A percentile compares a stretch with the other conserved stretches of the same genome.
Evolutionary conservation across 2,113 vertebrate genomes (phyloP).

Genomic region (Balaenoptera acutorostrata): DNA sequence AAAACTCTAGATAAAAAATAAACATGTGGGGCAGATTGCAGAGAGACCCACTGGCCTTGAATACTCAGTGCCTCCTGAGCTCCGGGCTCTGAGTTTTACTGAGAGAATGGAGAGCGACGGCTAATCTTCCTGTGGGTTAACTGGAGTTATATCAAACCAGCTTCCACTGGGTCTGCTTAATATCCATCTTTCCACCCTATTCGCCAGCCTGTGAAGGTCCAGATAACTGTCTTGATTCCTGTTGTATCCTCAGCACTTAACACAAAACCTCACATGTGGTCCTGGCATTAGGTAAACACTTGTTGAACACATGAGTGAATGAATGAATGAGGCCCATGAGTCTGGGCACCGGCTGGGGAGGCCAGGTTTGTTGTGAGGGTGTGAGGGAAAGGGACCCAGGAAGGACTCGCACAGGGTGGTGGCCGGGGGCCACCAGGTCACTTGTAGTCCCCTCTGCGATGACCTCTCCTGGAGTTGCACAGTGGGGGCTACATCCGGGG

Average conservation of each 20-base stretch:
- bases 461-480: neutral
- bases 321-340: neutral
- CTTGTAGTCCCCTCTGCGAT: neutral
- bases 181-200: neutral
- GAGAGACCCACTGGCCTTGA: neutral
- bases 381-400: neutral
- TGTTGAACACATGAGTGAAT: neutral
- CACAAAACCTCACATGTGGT: neutral
- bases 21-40: neutral
- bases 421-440: neutral
- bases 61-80: neutral
- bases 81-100: neutral
- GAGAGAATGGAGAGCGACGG: neutral
- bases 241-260: neutral
- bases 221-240: neutral
- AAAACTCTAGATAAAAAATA: neutral
- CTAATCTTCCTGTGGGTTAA: neutral
- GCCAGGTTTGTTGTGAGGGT: neutral
- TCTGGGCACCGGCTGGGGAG: neutral
- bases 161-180: neutral
- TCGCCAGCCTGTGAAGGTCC: neutral
- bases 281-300: neutral
- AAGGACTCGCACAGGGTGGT: neutral
- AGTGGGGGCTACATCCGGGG: too few species aligned
- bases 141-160: neutral